Conservation (phyloP, 1,140 invertebrate species). For the Antheraea pernyi region DNA sequence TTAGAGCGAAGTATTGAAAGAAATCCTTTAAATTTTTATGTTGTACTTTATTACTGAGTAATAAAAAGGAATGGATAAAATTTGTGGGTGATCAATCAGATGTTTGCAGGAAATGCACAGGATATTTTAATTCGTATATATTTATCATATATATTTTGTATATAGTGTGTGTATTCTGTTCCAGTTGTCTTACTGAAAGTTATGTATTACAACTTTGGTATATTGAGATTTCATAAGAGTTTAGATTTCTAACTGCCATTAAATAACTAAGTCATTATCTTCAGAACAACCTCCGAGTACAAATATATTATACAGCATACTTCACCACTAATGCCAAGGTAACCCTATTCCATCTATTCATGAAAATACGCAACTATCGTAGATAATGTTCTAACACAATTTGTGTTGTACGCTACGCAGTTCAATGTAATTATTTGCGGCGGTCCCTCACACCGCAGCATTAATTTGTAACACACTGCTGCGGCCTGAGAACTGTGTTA, state of each 20-base stretch:
- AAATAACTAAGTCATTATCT: background rate
- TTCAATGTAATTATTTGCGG: background rate
- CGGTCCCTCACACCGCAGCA: background rate
- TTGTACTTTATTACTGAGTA: too few relatives aligned
- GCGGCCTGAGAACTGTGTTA: background rate
- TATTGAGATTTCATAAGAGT: too few relatives aligned
- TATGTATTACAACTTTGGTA: too few relatives aligned
- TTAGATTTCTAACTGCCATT: too few relatives aligned
- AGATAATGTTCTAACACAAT: slow-evolving; percentile 3
- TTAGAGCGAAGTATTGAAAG: background rate
- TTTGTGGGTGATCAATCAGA: too few relatives aligned
- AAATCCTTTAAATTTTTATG: too few relatives aligned
- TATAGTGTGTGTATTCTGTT: too few relatives aligned
- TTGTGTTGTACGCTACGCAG: background rate
- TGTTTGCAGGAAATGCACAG: too few relatives aligned
- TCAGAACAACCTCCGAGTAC: background rate
- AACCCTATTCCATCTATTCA: background rate
- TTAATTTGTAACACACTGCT: background rate
- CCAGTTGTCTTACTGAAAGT: too few relatives aligned
- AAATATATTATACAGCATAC: background rate
- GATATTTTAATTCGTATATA: too few relatives aligned
- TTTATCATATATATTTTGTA: too few relatives aligned
- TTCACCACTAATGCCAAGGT: background rate
- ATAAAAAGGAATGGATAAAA: too few relatives aligned
- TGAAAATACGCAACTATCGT: background rate